Evolutionary conservation across 2,888 invertebrate genomes (phyloP), one percentile per base, ranked within the genome.

Genomic region (Balanococcus diminutus): DNA sequence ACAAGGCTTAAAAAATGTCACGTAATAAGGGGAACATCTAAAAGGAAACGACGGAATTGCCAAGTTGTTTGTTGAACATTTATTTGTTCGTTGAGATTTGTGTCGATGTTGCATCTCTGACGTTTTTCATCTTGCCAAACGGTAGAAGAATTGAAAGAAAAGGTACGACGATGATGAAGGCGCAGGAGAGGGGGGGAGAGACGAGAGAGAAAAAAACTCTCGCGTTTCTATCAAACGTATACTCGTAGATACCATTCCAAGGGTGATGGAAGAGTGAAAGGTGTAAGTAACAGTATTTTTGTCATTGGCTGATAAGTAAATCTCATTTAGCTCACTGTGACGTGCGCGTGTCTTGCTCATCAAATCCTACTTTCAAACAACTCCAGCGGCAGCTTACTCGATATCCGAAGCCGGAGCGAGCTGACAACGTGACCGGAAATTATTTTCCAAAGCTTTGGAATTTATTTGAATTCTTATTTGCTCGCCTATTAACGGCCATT

Each of bases 61-160:
- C 39, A 82, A 51, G 82, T 82, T 81, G 46, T 81, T 82, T 82
- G 82, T 82, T 51, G 82, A 82, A 51, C 51, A 82, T 82, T 39
- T 82, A 82, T 51, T 82, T 82, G 82, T 82, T 82, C 82, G 82
- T 82, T 28, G 51, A 82, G 51, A 82, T 82, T 82, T 82, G 31
- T 82, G 82, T 56, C 82, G 82, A 82, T 82, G 51, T 82, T 82
- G 82, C 82, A 82, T 82, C 82, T 82, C 51, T 82, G 82, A 82
- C 82, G 46, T 82, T 51, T 82, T 82, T 82, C 82, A 31, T 82
- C 81, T 39, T 46, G 51, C 82, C 75, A 32, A 61, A 25, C 25
- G 14, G 75, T 19, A 22, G 5, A 56, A 56, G 19, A 56, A 56
- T 56, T 56, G 56, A 56, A 56, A 42, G 14, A 14, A 42, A 42